A percentile compares a stretch with the other conserved stretches of the same genome.
These are phyloP conservation scores for Saccopteryx bilineata DNA, from an alignment of 2,113 vertebrate species.

Conservation along the genomic window DNA sequence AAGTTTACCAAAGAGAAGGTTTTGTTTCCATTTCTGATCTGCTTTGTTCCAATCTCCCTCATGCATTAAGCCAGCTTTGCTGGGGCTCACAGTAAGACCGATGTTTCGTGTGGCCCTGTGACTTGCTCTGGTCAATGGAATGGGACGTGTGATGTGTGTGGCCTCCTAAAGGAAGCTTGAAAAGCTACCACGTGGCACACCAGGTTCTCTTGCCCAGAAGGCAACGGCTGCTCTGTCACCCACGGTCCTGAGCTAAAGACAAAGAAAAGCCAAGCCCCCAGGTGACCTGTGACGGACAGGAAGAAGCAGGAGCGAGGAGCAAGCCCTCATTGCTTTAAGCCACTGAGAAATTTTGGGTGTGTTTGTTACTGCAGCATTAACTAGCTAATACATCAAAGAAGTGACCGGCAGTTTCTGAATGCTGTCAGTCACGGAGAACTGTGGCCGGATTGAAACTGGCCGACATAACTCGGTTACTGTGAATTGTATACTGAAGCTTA, in stretches of 20 bases:
- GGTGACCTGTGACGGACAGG: background rate
- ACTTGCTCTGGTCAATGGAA: background rate
- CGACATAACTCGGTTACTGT: background rate
- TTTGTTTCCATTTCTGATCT: background rate
- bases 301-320: background rate
- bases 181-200: background rate
- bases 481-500: background rate
- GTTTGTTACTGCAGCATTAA: background rate
- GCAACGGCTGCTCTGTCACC: background rate
- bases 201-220: background rate
- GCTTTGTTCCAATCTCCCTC: background rate
- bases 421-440: background rate
- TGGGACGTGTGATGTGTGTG: background rate
- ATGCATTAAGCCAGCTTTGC: background rate
- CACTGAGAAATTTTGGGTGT: background rate
- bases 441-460: background rate
- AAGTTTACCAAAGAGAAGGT: background rate
- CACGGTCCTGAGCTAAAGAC: background rate
- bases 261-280: background rate
- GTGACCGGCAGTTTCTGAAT: background rate
- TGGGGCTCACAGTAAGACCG: background rate
- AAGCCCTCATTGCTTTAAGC: background rate
- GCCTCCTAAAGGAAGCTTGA: background rate
- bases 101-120: background rate
- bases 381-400: background rate